These are phyloP conservation scores for Marmota flaviventris DNA, from an alignment of 2,113 vertebrate species.

Conservation along the genomic window DNA sequence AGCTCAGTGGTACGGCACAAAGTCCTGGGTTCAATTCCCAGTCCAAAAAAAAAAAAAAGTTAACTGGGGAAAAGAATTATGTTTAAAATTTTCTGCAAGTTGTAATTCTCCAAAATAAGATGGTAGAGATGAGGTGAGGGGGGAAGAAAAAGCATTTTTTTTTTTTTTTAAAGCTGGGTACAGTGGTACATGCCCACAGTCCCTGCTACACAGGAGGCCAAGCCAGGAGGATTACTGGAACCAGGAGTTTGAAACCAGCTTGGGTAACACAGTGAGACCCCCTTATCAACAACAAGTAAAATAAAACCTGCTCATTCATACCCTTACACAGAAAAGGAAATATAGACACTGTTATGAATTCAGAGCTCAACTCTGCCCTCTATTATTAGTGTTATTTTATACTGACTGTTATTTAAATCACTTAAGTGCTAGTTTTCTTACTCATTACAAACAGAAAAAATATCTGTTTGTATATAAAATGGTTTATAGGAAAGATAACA, in stretches of 20 bases:
- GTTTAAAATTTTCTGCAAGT: not conserved
- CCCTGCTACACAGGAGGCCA: too few species aligned
- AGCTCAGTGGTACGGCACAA: too few species aligned
- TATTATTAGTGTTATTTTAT: not conserved
- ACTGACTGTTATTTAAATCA: not conserved
- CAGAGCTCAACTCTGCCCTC: not conserved
- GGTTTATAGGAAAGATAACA: not conserved
- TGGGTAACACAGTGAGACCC: too few species aligned
- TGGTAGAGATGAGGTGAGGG: not conserved
- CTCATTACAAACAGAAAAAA: not conserved
- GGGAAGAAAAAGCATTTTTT: not conserved
- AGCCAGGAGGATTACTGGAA: too few species aligned
- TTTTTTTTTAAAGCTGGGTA: not conserved
- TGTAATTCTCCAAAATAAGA: constrained; percentile 47
- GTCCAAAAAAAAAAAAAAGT: not conserved
- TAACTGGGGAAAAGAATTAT: not conserved
- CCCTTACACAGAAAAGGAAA: constrained; percentile 3
- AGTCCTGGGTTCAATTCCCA: too few species aligned
- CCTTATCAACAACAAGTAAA: too few species aligned
- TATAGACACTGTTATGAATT: not conserved
- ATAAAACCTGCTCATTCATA: constrained; percentile 15
- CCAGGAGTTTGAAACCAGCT: too few species aligned
- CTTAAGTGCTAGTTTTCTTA: not conserved
- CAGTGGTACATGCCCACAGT: too few species aligned
- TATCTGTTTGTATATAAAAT: not conserved